Percentiles rank a stretch among this genome's conserved stretches.
phyloP scores from a whole-genome alignment of 23 tunicate species.

The Botrylloides violaceus region DNA sequence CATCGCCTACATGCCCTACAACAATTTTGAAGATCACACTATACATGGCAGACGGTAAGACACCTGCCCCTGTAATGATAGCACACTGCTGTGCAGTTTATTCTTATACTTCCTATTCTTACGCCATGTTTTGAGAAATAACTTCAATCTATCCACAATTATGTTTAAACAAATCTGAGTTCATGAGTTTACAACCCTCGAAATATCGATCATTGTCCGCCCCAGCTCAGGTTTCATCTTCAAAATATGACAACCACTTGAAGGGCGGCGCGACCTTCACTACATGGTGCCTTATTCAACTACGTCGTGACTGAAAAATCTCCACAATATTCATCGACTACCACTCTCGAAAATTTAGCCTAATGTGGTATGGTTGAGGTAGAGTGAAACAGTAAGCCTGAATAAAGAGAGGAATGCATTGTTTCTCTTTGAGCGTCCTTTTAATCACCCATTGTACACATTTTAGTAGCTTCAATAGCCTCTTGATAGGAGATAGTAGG shows the following conservation, averaged over 20 bases:
- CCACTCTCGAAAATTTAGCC: not conserved
- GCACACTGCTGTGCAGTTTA: too few species aligned
- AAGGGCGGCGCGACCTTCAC: slow-evolving; percentile 22
- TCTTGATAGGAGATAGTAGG: not conserved
- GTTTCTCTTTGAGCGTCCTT: slow-evolving; percentile 30
- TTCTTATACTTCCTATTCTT: too few species aligned
- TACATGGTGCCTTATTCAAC: not conserved
- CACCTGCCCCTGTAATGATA: too few species aligned
- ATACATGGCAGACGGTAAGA: too few species aligned
- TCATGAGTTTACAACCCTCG: not conserved
- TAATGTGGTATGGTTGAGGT: not conserved
- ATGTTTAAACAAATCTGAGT: too few species aligned
- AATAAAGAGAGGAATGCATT: slow-evolving; percentile 27
- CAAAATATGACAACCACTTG: slow-evolving; percentile 12
- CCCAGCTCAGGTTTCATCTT: not conserved
- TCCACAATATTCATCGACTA: not conserved
- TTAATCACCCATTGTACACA: slow-evolving; percentile 14
- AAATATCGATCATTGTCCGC: not conserved
- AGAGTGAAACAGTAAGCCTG: not conserved
- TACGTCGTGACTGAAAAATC: not conserved
- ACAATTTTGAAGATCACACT: too few species aligned
- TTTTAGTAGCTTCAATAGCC: not conserved
- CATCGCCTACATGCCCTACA: too few species aligned
- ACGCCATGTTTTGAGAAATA: too few species aligned
- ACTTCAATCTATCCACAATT: too few species aligned